Base-by-base conservation (phyloP, 2,797 vertebrate genomes). In the Rousettus madagascariensis region DNA sequence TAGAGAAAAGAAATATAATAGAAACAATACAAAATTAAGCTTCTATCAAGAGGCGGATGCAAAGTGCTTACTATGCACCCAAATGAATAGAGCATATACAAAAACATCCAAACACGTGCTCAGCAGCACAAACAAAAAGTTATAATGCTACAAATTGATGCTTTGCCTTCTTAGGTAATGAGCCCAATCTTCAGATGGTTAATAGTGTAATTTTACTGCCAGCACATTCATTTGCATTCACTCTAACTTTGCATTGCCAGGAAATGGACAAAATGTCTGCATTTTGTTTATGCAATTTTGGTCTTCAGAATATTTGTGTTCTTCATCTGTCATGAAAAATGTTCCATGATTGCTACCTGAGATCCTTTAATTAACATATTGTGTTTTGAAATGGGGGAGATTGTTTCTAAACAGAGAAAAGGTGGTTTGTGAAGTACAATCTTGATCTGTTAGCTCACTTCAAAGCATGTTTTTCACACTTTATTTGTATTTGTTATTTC, bases 11-110 rank as follows among this genome's bases (percentile, higher is more conserved):
- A 79, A 91, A 80, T 78, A 28, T 75, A 72, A 84, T 28, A 66
- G 61, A 96, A 96, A 95, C 79, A 95, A 91, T 77, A 80, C 33
- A 77, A 86, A 97, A 94, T 95, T 86, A 94, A 94, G 78, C 65
- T 68, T 66, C 65, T 71, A 17, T 92, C 41, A 84, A 96, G 82
- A 88, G 43, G 26, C 74, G 55, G 78, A 43, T 49, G 13, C 61
- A 30, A 87, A 82, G 36, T 26, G 51, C 69, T 87, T 88, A 80
- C 55, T 57, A 8, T 43, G 66, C 82, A 79, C 61, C 49, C 68
- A 89, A 43, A 90, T 30, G 59, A 95, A 19, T 63, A 84, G 61
- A 61, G 22, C 68, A 49, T 57, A 36, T 46, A n/a, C 79, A 51
- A 95, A 86, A 83, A 89, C 61, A 63, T 49, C 63, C 78, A 80